Percentiles rank a stretch among this genome's conserved stretches.
Evolutionary conservation across 2,888 invertebrate species (phyloP).

Genomic region (Cryptocheilus praepositus): DNA sequence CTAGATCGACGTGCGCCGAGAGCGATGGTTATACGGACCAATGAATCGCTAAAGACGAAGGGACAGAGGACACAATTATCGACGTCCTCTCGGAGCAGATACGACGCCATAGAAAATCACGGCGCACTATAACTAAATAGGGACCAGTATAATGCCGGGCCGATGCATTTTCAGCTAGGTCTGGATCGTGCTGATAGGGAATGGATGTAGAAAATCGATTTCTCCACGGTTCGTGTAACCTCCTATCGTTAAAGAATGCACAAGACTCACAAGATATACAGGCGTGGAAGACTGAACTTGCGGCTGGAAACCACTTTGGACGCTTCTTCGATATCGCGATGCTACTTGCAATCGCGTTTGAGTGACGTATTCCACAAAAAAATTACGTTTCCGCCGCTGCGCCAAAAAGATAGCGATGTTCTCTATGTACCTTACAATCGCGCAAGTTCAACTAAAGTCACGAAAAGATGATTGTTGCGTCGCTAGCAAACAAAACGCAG

Average conservation of each 20-base stretch:
- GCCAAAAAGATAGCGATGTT: neutral
- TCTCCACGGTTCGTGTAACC: constrained; percentile 51
- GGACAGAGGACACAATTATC: constrained; percentile 5
- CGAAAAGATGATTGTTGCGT: too few relatives aligned
- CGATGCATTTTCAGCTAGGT: constrained; percentile 25
- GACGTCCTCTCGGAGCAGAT: constrained; percentile 15
- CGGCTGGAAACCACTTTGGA: constrained; percentile 1
- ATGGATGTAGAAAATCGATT: constrained; percentile 56
- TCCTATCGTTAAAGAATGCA: constrained; percentile 39
- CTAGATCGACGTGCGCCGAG: too few relatives aligned
- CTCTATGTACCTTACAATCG: constrained; percentile 80
- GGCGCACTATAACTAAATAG: neutral
- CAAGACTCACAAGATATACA: constrained; percentile 7
- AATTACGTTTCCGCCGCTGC: neutral
- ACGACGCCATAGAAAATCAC: too few relatives aligned
- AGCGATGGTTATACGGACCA: too few relatives aligned
- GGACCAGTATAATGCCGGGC: constrained; percentile 37
- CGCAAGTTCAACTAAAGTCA: constrained; percentile 59
- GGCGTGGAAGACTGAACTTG: constrained; percentile 25
- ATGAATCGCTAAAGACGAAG: too few relatives aligned
- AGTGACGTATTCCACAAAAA: neutral
- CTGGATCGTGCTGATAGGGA: constrained; percentile 49
- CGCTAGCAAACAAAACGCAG: too few relatives aligned
- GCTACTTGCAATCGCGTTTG: neutral
- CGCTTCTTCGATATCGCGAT: neutral